Evolutionary conservation across 1,140 invertebrate species (phyloP).

Genomic region (Drosophila nigromelanica): DNA sequence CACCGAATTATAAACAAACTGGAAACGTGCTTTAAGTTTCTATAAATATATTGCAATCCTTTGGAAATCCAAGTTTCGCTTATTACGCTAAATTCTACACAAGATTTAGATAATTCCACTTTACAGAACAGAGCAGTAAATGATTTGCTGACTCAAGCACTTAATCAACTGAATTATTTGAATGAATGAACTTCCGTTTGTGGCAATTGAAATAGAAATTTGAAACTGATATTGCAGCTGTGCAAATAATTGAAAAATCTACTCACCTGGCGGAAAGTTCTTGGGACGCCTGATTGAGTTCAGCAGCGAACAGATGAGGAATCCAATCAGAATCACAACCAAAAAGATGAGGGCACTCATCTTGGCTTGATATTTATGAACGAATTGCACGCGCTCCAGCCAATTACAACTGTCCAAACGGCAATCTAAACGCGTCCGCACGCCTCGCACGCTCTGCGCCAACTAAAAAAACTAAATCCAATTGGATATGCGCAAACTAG

Average conservation of each 20-base stretch:
- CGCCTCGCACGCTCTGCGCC: constrained; percentile 47
- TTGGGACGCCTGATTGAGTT: constrained; percentile 62
- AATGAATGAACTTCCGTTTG: constrained; percentile 30
- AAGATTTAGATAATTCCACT: too few species aligned
- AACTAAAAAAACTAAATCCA: constrained; percentile 52
- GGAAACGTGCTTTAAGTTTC: neutral
- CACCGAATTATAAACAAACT: neutral
- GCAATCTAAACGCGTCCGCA: constrained; percentile 38
- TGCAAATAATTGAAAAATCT: neutral
- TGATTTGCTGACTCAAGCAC: constrained; percentile 23
- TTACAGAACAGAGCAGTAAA: neutral
- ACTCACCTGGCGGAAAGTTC: constrained; percentile 80
- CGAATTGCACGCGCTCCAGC: neutral
- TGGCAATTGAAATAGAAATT: constrained; percentile 6
- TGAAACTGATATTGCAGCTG: constrained; percentile 5
- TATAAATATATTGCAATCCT: too few species aligned
- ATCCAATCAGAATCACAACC: constrained; percentile 54
- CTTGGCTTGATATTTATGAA: constrained; percentile 13
- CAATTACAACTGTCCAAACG: constrained; percentile 18
- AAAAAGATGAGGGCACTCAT: constrained; percentile 68
- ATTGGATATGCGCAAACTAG: constrained; percentile 23
- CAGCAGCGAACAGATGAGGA: constrained; percentile 56
- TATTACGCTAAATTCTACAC: neutral
- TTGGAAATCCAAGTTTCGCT: too few species aligned
- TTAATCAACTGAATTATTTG: constrained; percentile 31